These are phyloP conservation scores for Phaenicophaeus curvirostris DNA, from an alignment of 2,797 vertebrate genomes.

Conservation along the genomic window DNA sequence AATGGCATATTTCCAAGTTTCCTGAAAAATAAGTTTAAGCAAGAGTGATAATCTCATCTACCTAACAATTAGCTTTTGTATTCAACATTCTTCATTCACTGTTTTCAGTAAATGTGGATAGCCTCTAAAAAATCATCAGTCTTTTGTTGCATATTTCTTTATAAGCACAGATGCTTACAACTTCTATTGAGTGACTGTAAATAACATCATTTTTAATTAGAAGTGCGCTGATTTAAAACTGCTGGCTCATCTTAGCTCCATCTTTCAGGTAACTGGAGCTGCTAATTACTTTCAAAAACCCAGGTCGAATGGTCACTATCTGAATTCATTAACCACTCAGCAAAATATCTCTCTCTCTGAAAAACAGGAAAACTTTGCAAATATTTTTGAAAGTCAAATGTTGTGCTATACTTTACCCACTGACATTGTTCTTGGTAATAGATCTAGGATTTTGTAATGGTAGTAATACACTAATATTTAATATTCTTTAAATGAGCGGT, in stretches of 20 bases:
- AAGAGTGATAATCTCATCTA: constrained; percentile 59
- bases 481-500: neutral
- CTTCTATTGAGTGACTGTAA: constrained; percentile 77
- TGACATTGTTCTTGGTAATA: neutral
- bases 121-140: constrained; percentile 73
- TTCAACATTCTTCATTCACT: constrained; percentile 61
- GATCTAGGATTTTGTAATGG: neutral
- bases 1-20: constrained; percentile 64
- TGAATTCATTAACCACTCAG: constrained; percentile 69
- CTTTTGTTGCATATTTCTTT: constrained; percentile 72
- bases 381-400: constrained; percentile 47
- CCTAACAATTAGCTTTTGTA: constrained; percentile 56
- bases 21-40: constrained; percentile 67
- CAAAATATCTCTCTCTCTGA: constrained; percentile 36
- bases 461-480: neutral
- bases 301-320: constrained; percentile 62
- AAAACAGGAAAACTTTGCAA: constrained; percentile 36
- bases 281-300: constrained; percentile 75
- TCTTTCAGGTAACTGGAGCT: constrained; percentile 75
- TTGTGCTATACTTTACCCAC: neutral
- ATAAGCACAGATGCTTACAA: constrained; percentile 77
- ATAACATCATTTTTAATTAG: constrained; percentile 79
- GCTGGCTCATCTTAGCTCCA: constrained; percentile 69
- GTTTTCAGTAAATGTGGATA: constrained; percentile 73
- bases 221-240: constrained; percentile 71